These are phyloP conservation scores for Leptinotarsa lineolata DNA, from an alignment of 1,140 invertebrate species.

Conservation along the genomic window DNA sequence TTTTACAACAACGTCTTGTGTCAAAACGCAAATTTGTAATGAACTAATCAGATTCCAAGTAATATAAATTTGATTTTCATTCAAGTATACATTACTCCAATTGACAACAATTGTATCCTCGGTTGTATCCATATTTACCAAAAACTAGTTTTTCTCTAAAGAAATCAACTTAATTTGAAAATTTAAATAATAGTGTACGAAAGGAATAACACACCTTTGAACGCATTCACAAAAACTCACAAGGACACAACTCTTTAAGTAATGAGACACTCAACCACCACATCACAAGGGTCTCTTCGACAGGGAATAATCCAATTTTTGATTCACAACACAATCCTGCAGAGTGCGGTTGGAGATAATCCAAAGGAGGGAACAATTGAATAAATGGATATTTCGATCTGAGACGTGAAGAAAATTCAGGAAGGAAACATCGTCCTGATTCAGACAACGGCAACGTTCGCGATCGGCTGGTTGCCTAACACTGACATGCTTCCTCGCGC, in stretches of 20 bases:
- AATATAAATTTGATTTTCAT: too few relatives aligned
- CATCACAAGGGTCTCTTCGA: not conserved
- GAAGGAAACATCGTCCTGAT: not conserved
- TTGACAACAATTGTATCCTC: too few relatives aligned
- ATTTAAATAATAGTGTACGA: too few relatives aligned
- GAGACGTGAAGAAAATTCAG: slow-evolving; percentile 5
- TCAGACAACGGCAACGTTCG: not conserved
- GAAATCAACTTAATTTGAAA: too few relatives aligned
- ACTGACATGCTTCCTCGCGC: slow-evolving; percentile 9
- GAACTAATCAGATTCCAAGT: too few relatives aligned
- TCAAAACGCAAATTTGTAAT: too few relatives aligned
- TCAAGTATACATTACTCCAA: too few relatives aligned
- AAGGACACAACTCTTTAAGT: slow-evolving; percentile 1
- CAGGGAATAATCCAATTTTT: slow-evolving; percentile 12
- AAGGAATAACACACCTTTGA: slow-evolving; percentile 1
- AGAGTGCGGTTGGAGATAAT: not conserved
- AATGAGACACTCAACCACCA: slow-evolving; percentile 1
- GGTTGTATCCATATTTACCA: too few relatives aligned
- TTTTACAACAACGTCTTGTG: too few relatives aligned
- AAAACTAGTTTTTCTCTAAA: too few relatives aligned
- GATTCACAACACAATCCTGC: slow-evolving; percentile 11
- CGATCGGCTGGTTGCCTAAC: not conserved
- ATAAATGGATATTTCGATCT: slow-evolving; percentile 5
- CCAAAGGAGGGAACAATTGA: not conserved
- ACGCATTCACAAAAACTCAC: slow-evolving; percentile 6